A percentile compares a stretch with the other conserved stretches of the same genome.
phyloP scores from a whole-genome alignment of 2,797 vertebrate genomes.

The Arnoldichthys spilopterus region DNA sequence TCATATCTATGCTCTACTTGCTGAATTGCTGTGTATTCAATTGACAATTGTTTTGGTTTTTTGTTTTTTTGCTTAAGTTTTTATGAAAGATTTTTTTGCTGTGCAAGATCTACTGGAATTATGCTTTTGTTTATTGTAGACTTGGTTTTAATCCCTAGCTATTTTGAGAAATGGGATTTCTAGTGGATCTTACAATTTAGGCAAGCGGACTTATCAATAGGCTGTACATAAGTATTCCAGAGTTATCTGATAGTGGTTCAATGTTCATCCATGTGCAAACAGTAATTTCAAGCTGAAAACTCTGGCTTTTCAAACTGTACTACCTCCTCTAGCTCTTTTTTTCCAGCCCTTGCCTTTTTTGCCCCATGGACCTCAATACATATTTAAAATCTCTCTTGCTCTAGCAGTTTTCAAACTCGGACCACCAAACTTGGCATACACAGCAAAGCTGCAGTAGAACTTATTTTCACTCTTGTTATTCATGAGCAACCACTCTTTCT shows the following conservation, averaged over 20 bases:
- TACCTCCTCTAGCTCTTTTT: background rate
- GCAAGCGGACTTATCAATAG: background rate
- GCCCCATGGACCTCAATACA: background rate
- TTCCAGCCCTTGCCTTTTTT: background rate
- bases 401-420: background rate
- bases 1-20: no score
- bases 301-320: background rate
- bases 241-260: background rate
- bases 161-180: background rate
- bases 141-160: background rate
- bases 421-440: background rate
- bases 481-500: background rate
- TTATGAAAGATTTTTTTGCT: no score
- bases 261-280: background rate
- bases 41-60: no score
- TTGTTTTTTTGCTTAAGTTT: no score
- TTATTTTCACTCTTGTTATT: background rate
- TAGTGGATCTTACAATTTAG: background rate
- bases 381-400: background rate
- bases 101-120: background rate
- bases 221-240: background rate
- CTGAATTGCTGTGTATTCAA: no score
- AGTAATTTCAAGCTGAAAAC: constrained; percentile 1
- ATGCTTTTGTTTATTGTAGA: background rate
- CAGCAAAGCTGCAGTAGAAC: background rate